Conservation (phyloP, 2,888 invertebrate genomes). For the Agrilus biguttatus region DNA sequence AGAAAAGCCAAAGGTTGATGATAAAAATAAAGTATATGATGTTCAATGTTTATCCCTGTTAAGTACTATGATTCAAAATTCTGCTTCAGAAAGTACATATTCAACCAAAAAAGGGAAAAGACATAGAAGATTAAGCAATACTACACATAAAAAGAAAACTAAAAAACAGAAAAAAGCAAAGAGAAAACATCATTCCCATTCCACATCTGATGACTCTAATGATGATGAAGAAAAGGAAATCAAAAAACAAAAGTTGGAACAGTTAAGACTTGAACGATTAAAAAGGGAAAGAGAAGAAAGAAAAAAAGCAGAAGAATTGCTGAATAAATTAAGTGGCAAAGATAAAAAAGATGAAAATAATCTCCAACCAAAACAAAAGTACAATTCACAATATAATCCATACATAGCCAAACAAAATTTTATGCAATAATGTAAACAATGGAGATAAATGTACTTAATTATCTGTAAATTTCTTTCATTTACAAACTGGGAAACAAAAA, state of each 20-base stretch:
- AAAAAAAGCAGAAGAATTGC: conserved; percentile 49
- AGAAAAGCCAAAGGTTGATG: conserved; percentile 16
- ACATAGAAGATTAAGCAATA: conserved; percentile 4
- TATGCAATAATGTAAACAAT: conserved; percentile 2
- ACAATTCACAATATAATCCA: conserved; percentile 96
- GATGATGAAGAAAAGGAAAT: conserved; percentile 17
- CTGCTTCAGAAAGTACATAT: conserved; percentile 26
- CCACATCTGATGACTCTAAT: conserved; percentile 6
- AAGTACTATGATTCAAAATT: conserved; percentile 14
- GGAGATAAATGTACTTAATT: too few relatives aligned
- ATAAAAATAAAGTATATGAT: conserved; percentile 10
- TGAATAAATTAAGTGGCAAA: conserved; percentile 53
- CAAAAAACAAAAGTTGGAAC: conserved; percentile 38
- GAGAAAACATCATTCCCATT: conserved; percentile 6
- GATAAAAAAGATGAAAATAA: conserved; percentile 14
- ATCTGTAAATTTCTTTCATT: too few relatives aligned
- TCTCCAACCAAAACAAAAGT: conserved; percentile 47
- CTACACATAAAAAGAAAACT: conserved; percentile 5
- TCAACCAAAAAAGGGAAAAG: conserved; percentile 17
- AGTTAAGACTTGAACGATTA: conserved; percentile 62
- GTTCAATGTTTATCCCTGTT: background rate
- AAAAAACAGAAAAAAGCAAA: conserved; percentile 13
- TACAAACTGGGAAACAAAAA: too few relatives aligned
- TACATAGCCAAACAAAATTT: conserved; percentile 72
- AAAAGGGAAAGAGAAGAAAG: conserved; percentile 71